These are phyloP conservation scores for Diadegma fenestrale DNA, from an alignment of 2,888 invertebrate genomes.

Conservation along the genomic window DNA sequence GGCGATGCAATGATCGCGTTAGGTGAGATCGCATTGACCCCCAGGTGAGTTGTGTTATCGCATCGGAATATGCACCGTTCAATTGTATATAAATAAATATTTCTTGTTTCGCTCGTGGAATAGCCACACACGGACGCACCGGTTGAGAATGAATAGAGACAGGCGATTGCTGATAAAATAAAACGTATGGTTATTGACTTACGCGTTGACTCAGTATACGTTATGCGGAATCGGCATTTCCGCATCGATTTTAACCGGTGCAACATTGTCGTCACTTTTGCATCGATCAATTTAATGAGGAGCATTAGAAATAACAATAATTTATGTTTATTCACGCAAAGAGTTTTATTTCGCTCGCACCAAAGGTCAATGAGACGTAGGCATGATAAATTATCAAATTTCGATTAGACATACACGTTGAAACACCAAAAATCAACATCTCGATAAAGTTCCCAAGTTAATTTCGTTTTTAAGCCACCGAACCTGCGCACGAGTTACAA, in stretches of 20 bases:
- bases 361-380: slow-evolving; percentile 2
- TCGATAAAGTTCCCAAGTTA: background rate
- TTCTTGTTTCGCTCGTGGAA: slow-evolving; percentile 16
- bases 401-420: background rate
- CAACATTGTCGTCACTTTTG: slow-evolving; percentile 15
- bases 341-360: background rate
- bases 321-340: slow-evolving; percentile 4
- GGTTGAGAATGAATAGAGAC: background rate
- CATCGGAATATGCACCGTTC: slow-evolving; percentile 42
- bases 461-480: background rate
- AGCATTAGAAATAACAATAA: slow-evolving; percentile 13
- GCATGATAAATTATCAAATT: background rate
- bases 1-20: slow-evolving; percentile 29
- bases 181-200: slow-evolving; percentile 46
- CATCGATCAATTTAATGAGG: slow-evolving; percentile 13
- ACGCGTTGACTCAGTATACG: slow-evolving; percentile 1
- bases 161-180: slow-evolving; percentile 18
- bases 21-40: slow-evolving; percentile 62
- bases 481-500: background rate
- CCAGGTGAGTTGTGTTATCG: slow-evolving; percentile 42
- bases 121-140: background rate
- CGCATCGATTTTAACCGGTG: slow-evolving; percentile 24
- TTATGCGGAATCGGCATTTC: slow-evolving; percentile 30
- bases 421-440: background rate
- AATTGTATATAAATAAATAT: background rate